These are phyloP conservation scores for Sminthurides aquaticus DNA, from an alignment of 2,888 invertebrate genomes.

Conservation along the genomic window DNA sequence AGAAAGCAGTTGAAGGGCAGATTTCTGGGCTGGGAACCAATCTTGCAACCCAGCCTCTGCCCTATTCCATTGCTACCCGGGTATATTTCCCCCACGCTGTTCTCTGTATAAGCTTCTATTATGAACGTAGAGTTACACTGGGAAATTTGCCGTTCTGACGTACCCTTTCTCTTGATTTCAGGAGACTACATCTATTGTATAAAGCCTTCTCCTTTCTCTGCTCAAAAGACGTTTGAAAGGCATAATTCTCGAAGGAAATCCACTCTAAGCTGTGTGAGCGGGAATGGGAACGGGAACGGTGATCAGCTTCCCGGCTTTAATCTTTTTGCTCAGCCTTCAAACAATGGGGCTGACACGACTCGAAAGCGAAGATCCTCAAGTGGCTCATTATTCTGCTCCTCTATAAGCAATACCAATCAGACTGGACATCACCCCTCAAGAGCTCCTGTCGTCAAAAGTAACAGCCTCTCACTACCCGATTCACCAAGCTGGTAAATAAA, in stretches of 20 bases:
- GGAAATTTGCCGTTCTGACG: no score
- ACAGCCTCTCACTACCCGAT: conserved; percentile 80
- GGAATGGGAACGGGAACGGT: conserved; percentile 49
- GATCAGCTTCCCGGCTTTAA: conserved; percentile 59
- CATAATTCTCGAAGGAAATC: conserved; percentile 85
- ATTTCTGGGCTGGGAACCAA: no score
- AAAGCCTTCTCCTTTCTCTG: conserved; percentile 88
- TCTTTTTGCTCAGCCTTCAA: conserved; percentile 60
- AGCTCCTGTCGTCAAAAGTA: conserved; percentile 61
- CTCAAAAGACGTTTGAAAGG: conserved; percentile 86
- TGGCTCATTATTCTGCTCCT: conserved; percentile 28
- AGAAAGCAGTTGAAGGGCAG: no score
- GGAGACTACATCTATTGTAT: conserved; percentile 89
- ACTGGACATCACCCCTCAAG: conserved; percentile 33
- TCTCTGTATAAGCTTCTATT: no score
- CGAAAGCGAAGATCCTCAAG: conserved; percentile 31
- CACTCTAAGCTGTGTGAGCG: conserved; percentile 63
- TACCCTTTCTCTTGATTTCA: conserved; percentile 48
- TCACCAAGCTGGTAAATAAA: conserved; percentile 47
- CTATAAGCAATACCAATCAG: conserved; percentile 28
- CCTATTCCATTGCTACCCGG: no score
- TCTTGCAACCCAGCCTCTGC: no score
- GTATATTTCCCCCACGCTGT: no score
- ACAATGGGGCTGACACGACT: conserved; percentile 17
- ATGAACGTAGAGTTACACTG: no score